A percentile compares a stretch with the other conserved stretches of the same genome.
Evolutionary conservation across 2,797 vertebrate species (phyloP).

Genomic region (Onychomys leucogaster): DNA sequence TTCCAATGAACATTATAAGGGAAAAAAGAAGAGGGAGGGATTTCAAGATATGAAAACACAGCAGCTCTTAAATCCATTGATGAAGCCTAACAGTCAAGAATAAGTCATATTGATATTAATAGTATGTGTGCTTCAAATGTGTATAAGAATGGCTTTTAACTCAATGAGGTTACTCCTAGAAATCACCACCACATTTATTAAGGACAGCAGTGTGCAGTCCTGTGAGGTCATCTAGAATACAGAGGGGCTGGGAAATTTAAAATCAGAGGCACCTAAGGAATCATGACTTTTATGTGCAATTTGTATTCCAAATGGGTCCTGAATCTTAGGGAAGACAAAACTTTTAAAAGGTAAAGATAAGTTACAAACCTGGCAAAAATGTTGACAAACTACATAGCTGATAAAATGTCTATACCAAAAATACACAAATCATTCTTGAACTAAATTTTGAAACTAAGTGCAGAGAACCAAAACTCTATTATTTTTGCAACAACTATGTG

Average conservation of each 20-base stretch:
- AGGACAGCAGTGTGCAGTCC: background rate
- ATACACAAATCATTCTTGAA: conserved; percentile 20
- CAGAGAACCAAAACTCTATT: background rate
- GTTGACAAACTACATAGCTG: background rate
- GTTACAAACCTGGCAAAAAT: background rate
- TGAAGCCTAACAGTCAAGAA: background rate
- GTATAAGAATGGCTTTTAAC: background rate
- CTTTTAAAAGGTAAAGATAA: background rate
- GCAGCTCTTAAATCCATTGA: background rate
- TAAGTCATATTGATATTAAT: background rate
- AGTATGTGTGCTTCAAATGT: background rate
- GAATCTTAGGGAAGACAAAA: background rate
- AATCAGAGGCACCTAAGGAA: background rate
- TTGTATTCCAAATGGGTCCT: background rate
- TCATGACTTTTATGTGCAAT: background rate
- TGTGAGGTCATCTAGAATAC: background rate
- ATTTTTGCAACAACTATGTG: background rate
- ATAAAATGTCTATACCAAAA: background rate
- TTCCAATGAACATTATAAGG: background rate
- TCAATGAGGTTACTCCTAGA: background rate
- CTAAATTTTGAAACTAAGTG: background rate
- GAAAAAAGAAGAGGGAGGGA: background rate
- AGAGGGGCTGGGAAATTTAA: background rate
- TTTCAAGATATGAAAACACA: background rate
- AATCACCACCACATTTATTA: background rate